Base-by-base conservation (phyloP, 2,888 invertebrate genomes). In the Oscheius sp. region DNA sequence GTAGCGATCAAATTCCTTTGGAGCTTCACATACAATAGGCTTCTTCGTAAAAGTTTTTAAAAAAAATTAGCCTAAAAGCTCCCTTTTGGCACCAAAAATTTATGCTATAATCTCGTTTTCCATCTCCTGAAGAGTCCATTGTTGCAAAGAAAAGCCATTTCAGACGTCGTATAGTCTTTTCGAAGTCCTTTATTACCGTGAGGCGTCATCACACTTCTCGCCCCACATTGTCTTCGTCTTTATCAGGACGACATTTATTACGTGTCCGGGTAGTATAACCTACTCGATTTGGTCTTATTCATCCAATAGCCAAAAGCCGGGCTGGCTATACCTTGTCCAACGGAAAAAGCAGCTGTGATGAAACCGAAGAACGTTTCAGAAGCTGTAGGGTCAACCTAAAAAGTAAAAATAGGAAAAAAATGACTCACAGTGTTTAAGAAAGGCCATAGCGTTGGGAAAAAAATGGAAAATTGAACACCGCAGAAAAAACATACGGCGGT, bases 291-390 rank as follows among this genome's bases (percentile, higher is more conserved):
- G 0, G 72, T 67, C 22, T 33, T 32, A 67, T 77, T 77, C 76
- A 77, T 77, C 76, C 76, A 77, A 51, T 68, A 74, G 14, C 76
- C 76, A 54, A 77, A 77, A 24, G 67, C 76, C 14, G 76, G 76
- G 4, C 72, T 72, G 4, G 74, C 74, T 6, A 77, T 22, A 26
- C 72, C 76, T 32, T 77, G 76, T 14, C 76, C 76, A 6, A 77
- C 71, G 0, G 76, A 77, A 68, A 73, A 77, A 12, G 74, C 76
- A 44, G 76, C 76, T 6, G 76, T 77, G 32, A 77, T 77, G 50
- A 77, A 70, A 17, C 76, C 76, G 56, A 77, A 77, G 50, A 77
- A 77, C 2, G 72, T 70, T 12, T 72, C 72, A 0, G 74, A 71
- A 0, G 76, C 76, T 9, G 74, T 73, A 3, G 76, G 76, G 62